Evolutionary conservation across 2,888 invertebrate genomes (phyloP), one percentile per base, ranked within the genome.

Genomic region (Plagiodera versicolora): DNA sequence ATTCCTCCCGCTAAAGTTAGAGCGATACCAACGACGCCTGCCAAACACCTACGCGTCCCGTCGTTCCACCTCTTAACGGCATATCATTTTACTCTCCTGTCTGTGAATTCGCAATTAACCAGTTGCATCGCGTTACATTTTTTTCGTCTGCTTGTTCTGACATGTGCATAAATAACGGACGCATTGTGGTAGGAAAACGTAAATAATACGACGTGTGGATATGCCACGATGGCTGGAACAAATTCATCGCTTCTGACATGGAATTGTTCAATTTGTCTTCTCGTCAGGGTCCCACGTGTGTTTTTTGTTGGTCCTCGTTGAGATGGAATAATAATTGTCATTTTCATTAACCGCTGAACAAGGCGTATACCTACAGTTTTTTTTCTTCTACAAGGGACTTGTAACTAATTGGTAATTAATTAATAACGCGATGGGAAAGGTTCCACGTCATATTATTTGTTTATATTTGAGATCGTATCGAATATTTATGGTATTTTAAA

Each of bases 21-120:
- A 62, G 52, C 16, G 50, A 39, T 39, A 47, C 16, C 46, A 35
- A 53, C 49, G 60, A 49, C 60, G 56, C 45, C 56, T 62, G 62
- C 65, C 62, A 65, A 64, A 65, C 65, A 48, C 65, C 65, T 65
- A 65, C 65, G 62, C 65, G 44, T n/a, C n/a, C n/a, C n/a, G n/a
- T 24, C 56, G 39, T 52, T 58, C 56, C 50, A 56, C 55, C 62
- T 58, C 56, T 65, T 58, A 61, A 65, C 62, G 51, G 62, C 60
- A 60, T 60, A 60, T 65, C 62, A 65, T 62, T 65, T 62, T 58
- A 58, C 60, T 62, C 60, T 62, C 62, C 62, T 65, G 60, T 55
- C 39, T 39, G 39, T 39, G 39, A 39, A 55, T 56, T 60, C 56
- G 65, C 62, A 60, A 60, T 65, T 60, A n/a, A 52, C 62, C 58